Evolutionary conservation across 1,140 invertebrate species (phyloP), one percentile per base, ranked within the genome.

Genomic region (Apolygus lucorum): DNA sequence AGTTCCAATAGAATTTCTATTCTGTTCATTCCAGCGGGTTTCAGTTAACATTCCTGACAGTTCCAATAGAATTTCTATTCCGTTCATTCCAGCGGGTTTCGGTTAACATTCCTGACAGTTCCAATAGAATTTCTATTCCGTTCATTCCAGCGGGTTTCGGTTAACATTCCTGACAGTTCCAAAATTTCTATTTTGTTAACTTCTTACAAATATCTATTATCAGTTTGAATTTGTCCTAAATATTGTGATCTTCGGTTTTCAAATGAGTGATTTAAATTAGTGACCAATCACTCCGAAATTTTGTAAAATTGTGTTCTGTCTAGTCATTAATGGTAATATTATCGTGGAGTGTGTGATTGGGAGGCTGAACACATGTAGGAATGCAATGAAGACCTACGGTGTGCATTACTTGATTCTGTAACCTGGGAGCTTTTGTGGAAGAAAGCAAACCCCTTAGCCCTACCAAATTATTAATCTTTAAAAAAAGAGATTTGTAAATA

Each of bases 361-460:
- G 11, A 59, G 54, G 54, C 22, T 49, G 34, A 59, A 8, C 22
- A 24, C 54, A 59, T 59, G 54, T 59, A 59, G 54, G 54, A 59
- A 59, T 59, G 2, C 22, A 59, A 59, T 59, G 54, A 24, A 59
- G 8, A 4, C 54, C 22, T 59, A n/a, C n/a, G n/a, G n/a, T 13
- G 22, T 14, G 11, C 11, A 59, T 59, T 14, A 59, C 4, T 13
- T 59, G 4, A 22, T 59, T 59, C 22, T 8, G 54, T 24, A 17
- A 17, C 8, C 4, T 22, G 54, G 54, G 54, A 59, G 11, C 54
- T 59, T 59, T 4, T 59, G 22, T 22, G 22, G 54, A 59, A 14
- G 22, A 14, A 59, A 22, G 13, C 22, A 4, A 24, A 11, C 22
- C 54, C 22, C 22, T 11, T 22, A 17, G 34, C 34, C 34, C 34